Evolutionary conservation across 2,888 invertebrate genomes (phyloP).

Genomic region (Drosophila borborema): DNA sequence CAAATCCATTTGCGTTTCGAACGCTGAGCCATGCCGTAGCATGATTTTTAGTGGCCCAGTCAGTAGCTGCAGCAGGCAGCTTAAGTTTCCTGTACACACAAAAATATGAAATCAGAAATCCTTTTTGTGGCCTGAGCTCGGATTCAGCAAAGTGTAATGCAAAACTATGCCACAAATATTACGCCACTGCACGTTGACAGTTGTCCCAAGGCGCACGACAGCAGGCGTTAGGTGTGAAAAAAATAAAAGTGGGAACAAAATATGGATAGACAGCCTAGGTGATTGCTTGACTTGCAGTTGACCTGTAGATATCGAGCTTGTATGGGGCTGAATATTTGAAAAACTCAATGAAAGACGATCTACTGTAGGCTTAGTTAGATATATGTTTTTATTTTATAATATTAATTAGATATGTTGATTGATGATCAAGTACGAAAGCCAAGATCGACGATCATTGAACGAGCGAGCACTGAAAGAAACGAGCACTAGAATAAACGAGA

Average conservation of each 20-base stretch:
- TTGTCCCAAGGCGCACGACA: conserved; percentile 17
- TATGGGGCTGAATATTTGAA: neutral
- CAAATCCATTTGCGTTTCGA: conserved; percentile 42
- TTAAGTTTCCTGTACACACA: conserved; percentile 1
- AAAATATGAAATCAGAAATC: conserved; percentile 52
- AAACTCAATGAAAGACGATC: neutral
- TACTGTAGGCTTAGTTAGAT: neutral
- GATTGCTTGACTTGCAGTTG: neutral
- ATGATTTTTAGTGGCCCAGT: conserved; percentile 47
- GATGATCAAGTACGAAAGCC: no score
- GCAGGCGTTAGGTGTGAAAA: conserved; percentile 27
- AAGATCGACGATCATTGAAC: no score
- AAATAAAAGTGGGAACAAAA: neutral
- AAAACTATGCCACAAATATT: conserved; percentile 52
- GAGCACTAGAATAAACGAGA: no score
- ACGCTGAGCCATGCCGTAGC: conserved; percentile 47
- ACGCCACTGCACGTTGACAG: conserved; percentile 43
- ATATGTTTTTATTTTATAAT: no score
- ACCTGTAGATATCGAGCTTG: neutral
- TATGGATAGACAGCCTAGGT: neutral
- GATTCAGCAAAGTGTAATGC: conserved; percentile 32
- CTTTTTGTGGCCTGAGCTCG: conserved; percentile 35
- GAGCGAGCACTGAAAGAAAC: no score
- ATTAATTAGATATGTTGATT: no score
- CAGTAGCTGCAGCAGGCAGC: conserved; percentile 5